Conservation (phyloP, 2,113 vertebrate genomes). For the Embiotoca jacksoni region DNA sequence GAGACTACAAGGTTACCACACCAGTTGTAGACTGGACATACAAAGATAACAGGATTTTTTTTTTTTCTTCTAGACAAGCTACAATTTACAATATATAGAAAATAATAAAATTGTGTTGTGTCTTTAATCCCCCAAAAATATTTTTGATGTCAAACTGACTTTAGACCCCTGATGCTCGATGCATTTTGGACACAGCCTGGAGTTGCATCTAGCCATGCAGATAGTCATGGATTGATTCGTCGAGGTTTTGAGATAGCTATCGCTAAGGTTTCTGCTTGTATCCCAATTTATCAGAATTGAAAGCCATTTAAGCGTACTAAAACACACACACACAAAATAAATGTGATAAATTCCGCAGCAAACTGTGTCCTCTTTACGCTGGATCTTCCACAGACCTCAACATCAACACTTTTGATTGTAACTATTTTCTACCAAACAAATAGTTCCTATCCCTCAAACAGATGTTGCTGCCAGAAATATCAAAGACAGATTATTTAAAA, state of each 20-base stretch:
- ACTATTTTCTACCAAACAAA: neutral
- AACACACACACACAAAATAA: neutral
- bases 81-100: neutral
- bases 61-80: no score
- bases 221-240: neutral
- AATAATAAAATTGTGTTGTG: neutral
- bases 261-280: neutral
- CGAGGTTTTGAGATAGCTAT: neutral
- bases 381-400: neutral
- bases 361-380: constrained; percentile 5
- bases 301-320: neutral
- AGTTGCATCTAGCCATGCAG: neutral
- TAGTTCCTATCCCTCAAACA: neutral
- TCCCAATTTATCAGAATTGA: neutral
- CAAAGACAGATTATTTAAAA: neutral
- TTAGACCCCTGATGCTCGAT: neutral
- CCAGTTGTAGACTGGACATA: no score
- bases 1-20: no score
- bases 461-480: neutral
- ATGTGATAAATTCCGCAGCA: neutral
- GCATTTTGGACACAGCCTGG: neutral
- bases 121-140: neutral
- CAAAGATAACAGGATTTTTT: no score
- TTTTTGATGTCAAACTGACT: neutral
- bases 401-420: neutral